Evolutionary conservation across 2,797 vertebrate genomes (phyloP), one percentile per base, ranked within the genome.

Genomic region (Petrocephalus sullivani): DNA sequence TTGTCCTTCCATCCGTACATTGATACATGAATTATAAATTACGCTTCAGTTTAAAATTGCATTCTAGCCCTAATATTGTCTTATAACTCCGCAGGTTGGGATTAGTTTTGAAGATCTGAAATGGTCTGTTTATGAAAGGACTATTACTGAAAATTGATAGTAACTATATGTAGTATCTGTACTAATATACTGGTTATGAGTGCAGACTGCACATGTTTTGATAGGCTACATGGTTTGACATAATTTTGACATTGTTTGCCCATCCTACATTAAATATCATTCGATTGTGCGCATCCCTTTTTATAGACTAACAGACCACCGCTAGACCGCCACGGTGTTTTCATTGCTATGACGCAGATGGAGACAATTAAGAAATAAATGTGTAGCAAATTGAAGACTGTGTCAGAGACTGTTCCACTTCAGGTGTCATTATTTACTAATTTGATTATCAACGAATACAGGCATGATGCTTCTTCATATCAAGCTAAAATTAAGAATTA

Each of bases 391-490:
- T 19, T 71, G 46, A 53, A 67, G 41, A 87, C n/a, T 21, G 5
- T 21, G 21, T 87, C 37, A 53, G 19, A 87, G n/a, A 71, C 58
- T 23, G 58, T 28, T 88, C 14, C 41, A 1, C 58, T 60, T 64
- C 58, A 23, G 10, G n/a, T 90, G 88, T 88, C 54, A 12, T 85
- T 89, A 85, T 88, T 89, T 89, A 60, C 57, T 90, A 56, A 88
- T 89, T 86, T 89, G 67, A 51, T 87, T 86, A 57, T 85, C 88
- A 88, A 67, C 87, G 87, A 89, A 89, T 90, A 90, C 88, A 83
- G 87, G 87, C 56, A 87, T 85, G 51, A 33, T 87, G 88, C 89
- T 87, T 58, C 57, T 90, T 89, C 91, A 91, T 90, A 92, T 90
- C 90, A 84, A 21, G 41, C 41, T 78, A 46, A 78, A 78, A 46